phyloP scores from a whole-genome alignment of 2,888 invertebrate genomes.

The Scaptomyza reducta region DNA sequence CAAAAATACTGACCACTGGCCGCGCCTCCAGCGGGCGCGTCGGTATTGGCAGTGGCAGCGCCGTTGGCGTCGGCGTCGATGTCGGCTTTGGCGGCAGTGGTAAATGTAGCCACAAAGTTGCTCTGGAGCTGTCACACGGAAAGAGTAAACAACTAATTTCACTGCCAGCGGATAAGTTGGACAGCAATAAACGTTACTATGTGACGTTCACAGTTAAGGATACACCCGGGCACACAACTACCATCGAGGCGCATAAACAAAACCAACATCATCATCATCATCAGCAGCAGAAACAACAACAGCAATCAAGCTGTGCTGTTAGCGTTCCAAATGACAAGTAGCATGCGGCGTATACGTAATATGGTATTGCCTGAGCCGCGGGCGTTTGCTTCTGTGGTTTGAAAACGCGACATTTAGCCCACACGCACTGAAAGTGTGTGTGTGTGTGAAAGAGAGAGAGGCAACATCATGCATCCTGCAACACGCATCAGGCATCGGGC shows the following conservation, averaged over 20 bases:
- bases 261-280: slow-evolving; percentile 39
- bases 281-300: slow-evolving; percentile 44
- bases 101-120: slow-evolving; percentile 86
- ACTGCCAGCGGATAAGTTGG: slow-evolving; percentile 93
- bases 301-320: slow-evolving; percentile 45
- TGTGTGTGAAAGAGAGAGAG: neutral
- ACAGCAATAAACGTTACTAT: slow-evolving; percentile 95
- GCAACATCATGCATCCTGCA: slow-evolving; percentile 7
- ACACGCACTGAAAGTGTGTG: slow-evolving; percentile 50
- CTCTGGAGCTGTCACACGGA: slow-evolving; percentile 93
- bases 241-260: slow-evolving; percentile 48
- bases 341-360: slow-evolving; percentile 68
- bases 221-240: slow-evolving; percentile 61
- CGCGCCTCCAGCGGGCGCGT: slow-evolving; percentile 64
- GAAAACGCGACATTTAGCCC: slow-evolving; percentile 35
- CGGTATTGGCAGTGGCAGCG: slow-evolving; percentile 14
- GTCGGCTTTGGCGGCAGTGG: slow-evolving; percentile 53
- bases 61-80: slow-evolving; percentile 33
- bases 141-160: slow-evolving; percentile 94
- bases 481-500: slow-evolving; percentile 22
- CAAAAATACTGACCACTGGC: slow-evolving; percentile 86
- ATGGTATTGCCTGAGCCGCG: slow-evolving; percentile 35
- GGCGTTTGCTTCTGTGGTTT: slow-evolving; percentile 41
- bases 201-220: slow-evolving; percentile 96
- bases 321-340: slow-evolving; percentile 58